A percentile compares a stretch with the other conserved stretches of the same genome.
Evolutionary conservation across 2,888 invertebrate species (phyloP).

Genomic region (Salticus scenicus): DNA sequence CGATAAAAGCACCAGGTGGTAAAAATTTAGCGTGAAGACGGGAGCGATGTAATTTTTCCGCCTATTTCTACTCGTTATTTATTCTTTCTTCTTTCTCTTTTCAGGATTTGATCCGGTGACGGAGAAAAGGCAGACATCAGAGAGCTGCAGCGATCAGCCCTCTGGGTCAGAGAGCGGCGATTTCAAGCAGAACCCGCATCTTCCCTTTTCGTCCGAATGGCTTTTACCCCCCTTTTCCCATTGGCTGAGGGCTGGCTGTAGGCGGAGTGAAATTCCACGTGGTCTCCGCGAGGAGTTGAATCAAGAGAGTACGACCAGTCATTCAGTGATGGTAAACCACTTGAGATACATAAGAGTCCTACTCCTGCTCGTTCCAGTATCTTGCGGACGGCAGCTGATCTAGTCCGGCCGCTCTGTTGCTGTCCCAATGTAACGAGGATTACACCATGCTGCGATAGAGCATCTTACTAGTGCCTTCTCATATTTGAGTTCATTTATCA

Average conservation of each 20-base stretch:
- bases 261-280: slow-evolving; percentile 54
- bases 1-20: slow-evolving; percentile 36
- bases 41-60: slow-evolving; percentile 8
- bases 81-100: slow-evolving; percentile 12
- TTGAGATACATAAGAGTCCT: slow-evolving; percentile 18
- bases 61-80: background rate
- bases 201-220: slow-evolving; percentile 38
- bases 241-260: slow-evolving; percentile 27
- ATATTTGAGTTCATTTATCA: background rate
- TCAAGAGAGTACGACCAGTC: slow-evolving; percentile 19
- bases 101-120: slow-evolving; percentile 53
- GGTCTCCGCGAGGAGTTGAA: slow-evolving; percentile 15
- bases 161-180: background rate
- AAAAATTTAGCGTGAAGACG: slow-evolving; percentile 49
- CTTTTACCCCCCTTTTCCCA: slow-evolving; percentile 18
- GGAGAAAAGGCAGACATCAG: background rate
- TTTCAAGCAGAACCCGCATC: slow-evolving; percentile 36
- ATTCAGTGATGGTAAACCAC: slow-evolving; percentile 29
- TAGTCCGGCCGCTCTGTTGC: slow-evolving; percentile 11
- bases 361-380: background rate
- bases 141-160: background rate
- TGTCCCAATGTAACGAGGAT: background rate
- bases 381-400: slow-evolving; percentile 21
- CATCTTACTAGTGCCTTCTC: slow-evolving; percentile 25
- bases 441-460: slow-evolving; percentile 21